Conservation (phyloP, 1,140 invertebrate genomes). For the Hycleus phaleratus region DNA sequence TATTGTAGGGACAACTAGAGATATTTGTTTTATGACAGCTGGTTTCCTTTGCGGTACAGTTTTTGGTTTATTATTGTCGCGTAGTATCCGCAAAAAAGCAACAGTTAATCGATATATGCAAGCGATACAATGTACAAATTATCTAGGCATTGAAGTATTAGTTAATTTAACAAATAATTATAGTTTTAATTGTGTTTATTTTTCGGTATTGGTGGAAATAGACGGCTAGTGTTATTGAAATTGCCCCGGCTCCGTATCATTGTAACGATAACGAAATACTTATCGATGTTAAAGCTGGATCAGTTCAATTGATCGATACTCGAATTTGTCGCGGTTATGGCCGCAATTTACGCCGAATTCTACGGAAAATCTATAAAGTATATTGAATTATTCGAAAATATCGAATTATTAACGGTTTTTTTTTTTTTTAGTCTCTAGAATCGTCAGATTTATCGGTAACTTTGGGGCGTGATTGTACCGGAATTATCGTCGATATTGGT, state of each 20-base stretch:
- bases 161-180: too few relatives aligned
- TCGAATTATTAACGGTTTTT: background rate
- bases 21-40: constrained; percentile 44
- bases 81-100: constrained; percentile 29
- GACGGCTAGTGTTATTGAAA: constrained; percentile 50
- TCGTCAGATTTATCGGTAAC: constrained; percentile 50
- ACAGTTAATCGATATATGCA: constrained; percentile 41
- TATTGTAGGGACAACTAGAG: constrained; percentile 38
- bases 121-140: constrained; percentile 47
- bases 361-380: constrained; percentile 48
- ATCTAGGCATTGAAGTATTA: constrained; percentile 47
- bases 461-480: constrained; percentile 61
- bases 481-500: constrained; percentile 58
- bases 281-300: constrained; percentile 57
- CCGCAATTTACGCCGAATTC: constrained; percentile 46
- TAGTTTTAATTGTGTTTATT: background rate
- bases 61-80: constrained; percentile 40
- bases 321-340: constrained; percentile 58
- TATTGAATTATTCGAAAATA: constrained; percentile 11
- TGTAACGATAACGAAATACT: constrained; percentile 52
- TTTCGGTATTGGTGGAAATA: constrained; percentile 27
- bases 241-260: constrained; percentile 49
- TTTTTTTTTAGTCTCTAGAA: background rate
- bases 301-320: constrained; percentile 56
- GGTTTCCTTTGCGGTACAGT: constrained; percentile 45